Percentiles rank a stretch among this genome's conserved stretches.
Evolutionary conservation across 2,113 vertebrate genomes (phyloP).

Genomic region (Cercopithecus mona): DNA sequence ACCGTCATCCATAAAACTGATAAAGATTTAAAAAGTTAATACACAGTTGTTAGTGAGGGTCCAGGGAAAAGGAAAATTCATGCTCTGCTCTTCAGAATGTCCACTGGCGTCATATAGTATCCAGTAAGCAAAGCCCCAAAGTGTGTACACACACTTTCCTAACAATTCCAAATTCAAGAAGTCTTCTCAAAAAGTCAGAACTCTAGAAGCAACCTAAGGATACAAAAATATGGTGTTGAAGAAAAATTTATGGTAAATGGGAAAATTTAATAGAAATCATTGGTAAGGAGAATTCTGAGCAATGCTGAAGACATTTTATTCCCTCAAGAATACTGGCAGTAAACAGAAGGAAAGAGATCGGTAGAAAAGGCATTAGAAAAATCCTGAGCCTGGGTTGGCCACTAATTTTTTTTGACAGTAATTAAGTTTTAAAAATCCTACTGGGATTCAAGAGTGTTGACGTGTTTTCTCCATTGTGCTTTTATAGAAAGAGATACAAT

Average conservation of each 20-base stretch:
- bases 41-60: neutral
- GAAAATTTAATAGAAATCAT: neutral
- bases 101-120: neutral
- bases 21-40: neutral
- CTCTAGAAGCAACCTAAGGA: neutral
- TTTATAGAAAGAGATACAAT: neutral
- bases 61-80: neutral
- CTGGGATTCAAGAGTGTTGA: neutral
- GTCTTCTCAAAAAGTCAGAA: neutral
- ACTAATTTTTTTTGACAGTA: neutral
- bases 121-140: neutral
- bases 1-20: neutral
- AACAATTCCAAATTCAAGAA: neutral
- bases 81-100: neutral
- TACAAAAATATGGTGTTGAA: neutral
- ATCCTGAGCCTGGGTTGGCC: neutral
- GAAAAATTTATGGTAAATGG: neutral
- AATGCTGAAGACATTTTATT: neutral
- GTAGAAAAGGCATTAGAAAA: neutral
- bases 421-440: constrained; percentile 21
- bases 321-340: neutral
- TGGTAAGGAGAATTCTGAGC: neutral
- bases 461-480: neutral
- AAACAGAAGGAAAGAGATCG: neutral
- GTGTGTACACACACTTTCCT: neutral